Conservation (phyloP, 1,140 invertebrate species). For the Micrasema longulum region DNA sequence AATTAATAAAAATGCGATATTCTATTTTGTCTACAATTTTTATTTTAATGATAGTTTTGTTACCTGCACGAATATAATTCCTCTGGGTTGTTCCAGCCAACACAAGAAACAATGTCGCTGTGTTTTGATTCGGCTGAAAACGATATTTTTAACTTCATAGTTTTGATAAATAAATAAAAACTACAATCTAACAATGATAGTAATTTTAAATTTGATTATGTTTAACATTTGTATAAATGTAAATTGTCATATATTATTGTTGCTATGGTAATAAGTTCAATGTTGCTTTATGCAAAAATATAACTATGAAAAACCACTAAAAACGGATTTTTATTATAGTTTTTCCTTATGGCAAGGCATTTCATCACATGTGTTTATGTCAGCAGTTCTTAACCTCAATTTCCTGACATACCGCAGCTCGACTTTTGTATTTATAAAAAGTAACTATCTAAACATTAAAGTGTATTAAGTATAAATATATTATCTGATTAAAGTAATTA, state of each 20-base stretch:
- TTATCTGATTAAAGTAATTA: background rate
- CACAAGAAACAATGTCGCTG: slow-evolving; percentile 83
- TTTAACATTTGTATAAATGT: too few species aligned
- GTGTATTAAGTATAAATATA: background rate
- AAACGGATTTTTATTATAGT: background rate
- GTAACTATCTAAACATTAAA: too few species aligned
- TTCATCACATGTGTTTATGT: slow-evolving; percentile 32
- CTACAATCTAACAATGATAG: too few species aligned
- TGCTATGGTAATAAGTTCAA: too few species aligned
- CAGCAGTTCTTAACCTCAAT: slow-evolving; percentile 8
- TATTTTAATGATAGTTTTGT: too few species aligned
- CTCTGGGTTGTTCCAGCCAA: slow-evolving; percentile 92
- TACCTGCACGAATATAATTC: slow-evolving; percentile 92
- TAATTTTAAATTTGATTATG: too few species aligned
- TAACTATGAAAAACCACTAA: too few species aligned
- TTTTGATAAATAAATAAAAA: too few species aligned
- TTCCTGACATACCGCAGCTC: slow-evolving; percentile 3
- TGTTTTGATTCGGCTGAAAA: slow-evolving; percentile 78
- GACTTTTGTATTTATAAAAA: background rate
- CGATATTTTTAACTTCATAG: slow-evolving; percentile 87
- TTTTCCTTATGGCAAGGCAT: slow-evolving; percentile 7
- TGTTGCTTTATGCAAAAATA: too few species aligned
- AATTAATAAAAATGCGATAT: background rate
- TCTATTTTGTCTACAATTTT: background rate
- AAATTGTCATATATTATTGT: too few species aligned